These are phyloP conservation scores for Delphinapterus leucas DNA, from an alignment of 2,113 vertebrate genomes.

Conservation along the genomic window DNA sequence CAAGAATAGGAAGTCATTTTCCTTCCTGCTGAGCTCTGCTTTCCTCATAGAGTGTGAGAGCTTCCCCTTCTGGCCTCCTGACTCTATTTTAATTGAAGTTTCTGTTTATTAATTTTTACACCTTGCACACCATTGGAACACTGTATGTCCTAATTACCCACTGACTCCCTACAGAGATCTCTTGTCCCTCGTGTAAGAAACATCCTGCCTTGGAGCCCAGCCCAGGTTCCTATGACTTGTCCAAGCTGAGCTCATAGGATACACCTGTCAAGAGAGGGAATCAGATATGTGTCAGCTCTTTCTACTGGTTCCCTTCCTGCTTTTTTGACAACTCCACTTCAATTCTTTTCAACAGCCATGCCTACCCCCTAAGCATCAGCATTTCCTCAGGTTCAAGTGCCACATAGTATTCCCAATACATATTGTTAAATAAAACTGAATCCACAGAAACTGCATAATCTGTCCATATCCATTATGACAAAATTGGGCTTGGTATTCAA, in stretches of 20 bases:
- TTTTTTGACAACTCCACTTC: background rate
- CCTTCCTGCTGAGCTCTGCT: background rate
- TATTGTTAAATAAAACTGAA: background rate
- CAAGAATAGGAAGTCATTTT: background rate
- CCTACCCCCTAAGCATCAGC: background rate
- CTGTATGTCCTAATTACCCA: background rate
- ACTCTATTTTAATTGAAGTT: background rate
- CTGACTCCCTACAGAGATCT: background rate
- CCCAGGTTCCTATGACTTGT: background rate
- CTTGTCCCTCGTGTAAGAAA: background rate
- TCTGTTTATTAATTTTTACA: background rate
- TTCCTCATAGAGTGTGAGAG: background rate
- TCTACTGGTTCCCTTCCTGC: background rate
- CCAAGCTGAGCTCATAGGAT: background rate
- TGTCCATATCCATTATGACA: background rate
- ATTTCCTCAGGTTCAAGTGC: background rate
- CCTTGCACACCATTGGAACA: background rate
- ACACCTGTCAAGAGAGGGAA: background rate
- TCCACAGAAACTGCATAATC: background rate
- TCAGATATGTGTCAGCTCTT: background rate
- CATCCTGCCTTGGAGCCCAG: background rate
- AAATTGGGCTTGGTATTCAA: background rate
- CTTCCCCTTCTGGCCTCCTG: background rate
- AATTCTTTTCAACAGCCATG: background rate
- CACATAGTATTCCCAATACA: background rate